Conservation (phyloP, 2,797 vertebrate genomes). For the Fundulus diaphanus region DNA sequence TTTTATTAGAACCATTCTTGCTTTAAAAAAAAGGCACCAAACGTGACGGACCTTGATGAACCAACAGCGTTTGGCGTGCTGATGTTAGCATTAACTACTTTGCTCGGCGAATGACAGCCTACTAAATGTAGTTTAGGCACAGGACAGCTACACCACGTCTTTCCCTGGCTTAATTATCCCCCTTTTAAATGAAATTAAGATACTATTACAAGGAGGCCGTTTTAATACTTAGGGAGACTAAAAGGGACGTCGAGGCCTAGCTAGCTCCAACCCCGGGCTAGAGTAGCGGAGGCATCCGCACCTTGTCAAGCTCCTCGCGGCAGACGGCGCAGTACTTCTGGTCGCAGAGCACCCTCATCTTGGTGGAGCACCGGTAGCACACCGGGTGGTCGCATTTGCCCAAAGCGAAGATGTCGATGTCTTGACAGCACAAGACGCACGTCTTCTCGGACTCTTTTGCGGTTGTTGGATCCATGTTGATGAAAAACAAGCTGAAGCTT, state of each 20-base stretch:
- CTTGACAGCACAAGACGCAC: constrained; percentile 95
- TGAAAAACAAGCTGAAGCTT: constrained; percentile 32
- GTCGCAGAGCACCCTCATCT: constrained; percentile 96
- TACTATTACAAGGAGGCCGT: not conserved
- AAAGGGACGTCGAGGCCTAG: constrained; percentile 50
- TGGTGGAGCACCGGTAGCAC: constrained; percentile 97
- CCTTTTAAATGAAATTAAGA: not conserved
- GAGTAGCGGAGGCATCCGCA: constrained; percentile 52
- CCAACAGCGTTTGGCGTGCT: not conserved
- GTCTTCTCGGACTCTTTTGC: constrained; percentile 82
- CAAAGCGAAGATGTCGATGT: constrained; percentile 91
- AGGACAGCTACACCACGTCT: not conserved
- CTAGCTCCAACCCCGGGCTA: constrained; percentile 47
- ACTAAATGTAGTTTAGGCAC: not conserved
- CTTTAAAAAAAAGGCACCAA: not conserved
- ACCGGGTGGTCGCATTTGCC: constrained; percentile 98
- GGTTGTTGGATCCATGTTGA: constrained; percentile 71
- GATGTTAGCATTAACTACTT: constrained; percentile 24
- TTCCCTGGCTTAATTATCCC: not conserved
- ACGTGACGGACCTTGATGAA: too few relatives aligned
- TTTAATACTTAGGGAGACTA: not conserved
- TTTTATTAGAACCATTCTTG: not conserved
- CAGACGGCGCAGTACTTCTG: constrained; percentile 98
- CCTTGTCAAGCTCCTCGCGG: constrained; percentile 97
- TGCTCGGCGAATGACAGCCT: constrained; percentile 23